phyloP scores from a whole-genome alignment of 2,113 vertebrate genomes.

The Bothrops jararaca region DNA sequence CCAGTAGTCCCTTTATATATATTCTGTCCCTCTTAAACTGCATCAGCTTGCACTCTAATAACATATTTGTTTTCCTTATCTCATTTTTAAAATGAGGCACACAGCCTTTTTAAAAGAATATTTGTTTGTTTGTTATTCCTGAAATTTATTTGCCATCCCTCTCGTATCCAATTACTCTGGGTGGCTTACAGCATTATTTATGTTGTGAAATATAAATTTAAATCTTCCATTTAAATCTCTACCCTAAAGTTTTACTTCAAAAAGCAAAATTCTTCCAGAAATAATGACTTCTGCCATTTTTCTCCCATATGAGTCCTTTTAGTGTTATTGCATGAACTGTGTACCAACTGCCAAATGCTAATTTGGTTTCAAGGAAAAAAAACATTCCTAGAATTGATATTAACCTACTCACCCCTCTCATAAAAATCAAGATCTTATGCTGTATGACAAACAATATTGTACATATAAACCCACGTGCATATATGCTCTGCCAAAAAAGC shows the following conservation, averaged over 20 bases:
- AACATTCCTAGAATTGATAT: not conserved
- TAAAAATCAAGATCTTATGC: not conserved
- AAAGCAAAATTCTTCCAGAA: constrained; percentile 1
- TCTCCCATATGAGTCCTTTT: not conserved
- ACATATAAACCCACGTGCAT: not conserved
- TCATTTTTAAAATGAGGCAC: not conserved
- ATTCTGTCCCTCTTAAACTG: constrained; percentile 5
- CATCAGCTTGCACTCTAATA: not conserved
- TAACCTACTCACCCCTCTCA: not conserved
- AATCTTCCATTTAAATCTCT: not conserved
- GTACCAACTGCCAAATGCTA: not conserved
- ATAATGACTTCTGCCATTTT: not conserved
- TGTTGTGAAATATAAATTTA: not conserved
- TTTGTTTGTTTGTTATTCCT: too few species aligned
- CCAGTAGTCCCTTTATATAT: not conserved
- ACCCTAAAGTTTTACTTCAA: not conserved
- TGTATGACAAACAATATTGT: not conserved
- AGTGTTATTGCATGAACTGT: not conserved
- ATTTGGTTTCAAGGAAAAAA: not conserved
- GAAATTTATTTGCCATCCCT: too few species aligned
- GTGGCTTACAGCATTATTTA: not conserved
- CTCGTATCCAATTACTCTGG: too few species aligned
- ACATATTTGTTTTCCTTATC: constrained; percentile 11
- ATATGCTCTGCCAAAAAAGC: not conserved
- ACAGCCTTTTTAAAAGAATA: not conserved